These are phyloP conservation scores for Paramormyrops hopkinsi DNA, from an alignment of 2,797 vertebrate genomes.

Conservation along the genomic window DNA sequence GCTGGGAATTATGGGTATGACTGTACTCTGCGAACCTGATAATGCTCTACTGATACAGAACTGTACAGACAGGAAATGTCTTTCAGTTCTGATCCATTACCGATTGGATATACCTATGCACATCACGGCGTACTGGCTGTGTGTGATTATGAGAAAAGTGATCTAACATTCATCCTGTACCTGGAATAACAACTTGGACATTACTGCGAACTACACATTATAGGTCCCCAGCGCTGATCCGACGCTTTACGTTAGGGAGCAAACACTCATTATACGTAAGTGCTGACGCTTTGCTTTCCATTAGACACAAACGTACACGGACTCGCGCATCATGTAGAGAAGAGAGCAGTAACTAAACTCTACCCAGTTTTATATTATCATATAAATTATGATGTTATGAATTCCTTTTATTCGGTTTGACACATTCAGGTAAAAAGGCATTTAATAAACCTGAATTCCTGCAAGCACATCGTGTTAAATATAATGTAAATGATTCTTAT, in stretches of 20 bases:
- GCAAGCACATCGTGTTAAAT: not conserved
- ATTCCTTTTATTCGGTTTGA: not conserved
- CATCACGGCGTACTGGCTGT: not conserved
- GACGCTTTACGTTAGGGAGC: not conserved
- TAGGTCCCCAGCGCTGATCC: slow-evolving; percentile 8
- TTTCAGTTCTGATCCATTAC: slow-evolving; percentile 12
- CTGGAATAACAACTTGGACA: not conserved
- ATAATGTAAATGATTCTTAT: not conserved
- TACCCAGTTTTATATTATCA: not conserved
- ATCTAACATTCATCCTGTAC: not conserved
- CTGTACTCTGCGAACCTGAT: slow-evolving; percentile 32
- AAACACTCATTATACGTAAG: slow-evolving; percentile 22
- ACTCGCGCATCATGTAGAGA: not conserved
- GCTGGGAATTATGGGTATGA: not conserved
- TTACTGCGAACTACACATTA: slow-evolving; percentile 13
- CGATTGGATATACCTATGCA: not conserved
- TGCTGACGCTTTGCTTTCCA: slow-evolving; percentile 5
- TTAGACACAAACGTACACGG: not conserved
- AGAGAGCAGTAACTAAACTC: not conserved
- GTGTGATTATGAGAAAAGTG: not conserved
- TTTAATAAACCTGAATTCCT: not conserved
- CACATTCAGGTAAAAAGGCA: not conserved
- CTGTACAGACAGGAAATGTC: not conserved
- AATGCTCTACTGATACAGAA: slow-evolving; percentile 16
- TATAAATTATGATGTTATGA: not conserved